Base-by-base conservation (phyloP, 1,140 invertebrate species). In the Heliconius melpomene region DNA sequence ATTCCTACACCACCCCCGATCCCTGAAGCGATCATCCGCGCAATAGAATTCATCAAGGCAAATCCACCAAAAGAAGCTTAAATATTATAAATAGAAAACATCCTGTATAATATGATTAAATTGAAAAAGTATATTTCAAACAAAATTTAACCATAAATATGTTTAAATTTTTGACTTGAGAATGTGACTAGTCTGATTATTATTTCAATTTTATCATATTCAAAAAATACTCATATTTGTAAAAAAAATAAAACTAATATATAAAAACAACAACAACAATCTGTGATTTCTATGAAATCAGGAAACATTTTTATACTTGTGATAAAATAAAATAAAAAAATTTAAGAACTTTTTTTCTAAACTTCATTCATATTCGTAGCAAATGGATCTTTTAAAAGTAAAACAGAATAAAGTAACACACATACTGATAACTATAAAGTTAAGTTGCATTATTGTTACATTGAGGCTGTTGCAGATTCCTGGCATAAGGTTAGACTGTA, bases 1-100 rank as follows among this genome's bases (percentile, higher is more conserved):
- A 77, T 94, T 38, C 94, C 93, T 26, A 94, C 94, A 7, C 92
- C 96, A 18, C 95, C 95, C 2, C 95, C 95, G 81, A 91, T 96
- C 70, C 96, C 96, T 9, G 92, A 91, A 50, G 93, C 89, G 6
- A 96, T 96, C 85, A 79, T 95, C 23, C 90, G 91, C 72, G 84
- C 95, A 8, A 79, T 96, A n/a, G 91, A 95, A 81, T 95, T 91
- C 88, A 95, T 95, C 88, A 89, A 90, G 54, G 91, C 91, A 0
- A 93, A 95, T 86, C 94, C 95, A 20, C 86, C 87, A 52, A 85
- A 85, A 72, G 83, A 82, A 23, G 60, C 60, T 29, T 66, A 66
- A 66, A 57, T 57, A 23, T 57, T 57, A 66, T 26, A 76, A 78
- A 66, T 26, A 16, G 23, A 26, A 46, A 66, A 66, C 60, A 66